Conservation (phyloP, 2,888 invertebrate species). For the Volucella inanis region DNA sequence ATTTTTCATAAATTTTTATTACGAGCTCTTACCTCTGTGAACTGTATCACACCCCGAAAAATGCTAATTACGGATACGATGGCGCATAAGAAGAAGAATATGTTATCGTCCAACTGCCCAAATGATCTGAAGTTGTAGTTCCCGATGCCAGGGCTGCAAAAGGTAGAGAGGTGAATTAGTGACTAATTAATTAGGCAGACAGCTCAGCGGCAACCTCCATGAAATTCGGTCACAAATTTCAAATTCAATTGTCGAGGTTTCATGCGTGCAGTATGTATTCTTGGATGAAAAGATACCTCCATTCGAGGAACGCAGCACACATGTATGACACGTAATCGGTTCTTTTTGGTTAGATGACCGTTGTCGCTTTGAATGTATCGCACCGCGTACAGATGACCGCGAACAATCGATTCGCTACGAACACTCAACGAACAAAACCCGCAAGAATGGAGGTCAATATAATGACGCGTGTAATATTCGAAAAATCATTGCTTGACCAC, state of each 20-base stretch:
- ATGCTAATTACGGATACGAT: slow-evolving; percentile 55
- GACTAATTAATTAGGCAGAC: slow-evolving; percentile 73
- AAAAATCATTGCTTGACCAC: slow-evolving; percentile 71
- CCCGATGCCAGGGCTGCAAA: slow-evolving; percentile 10
- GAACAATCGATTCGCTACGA: slow-evolving; percentile 31
- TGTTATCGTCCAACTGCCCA: neutral
- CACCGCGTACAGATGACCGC: slow-evolving; percentile 65
- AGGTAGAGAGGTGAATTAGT: slow-evolving; percentile 70
- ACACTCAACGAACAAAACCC: slow-evolving; percentile 53
- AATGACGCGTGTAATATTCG: slow-evolving; percentile 75
- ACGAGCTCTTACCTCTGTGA: slow-evolving; percentile 22
- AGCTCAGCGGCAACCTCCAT: slow-evolving; percentile 53
- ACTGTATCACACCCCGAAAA: slow-evolving; percentile 44
- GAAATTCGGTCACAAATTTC: slow-evolving; percentile 70
- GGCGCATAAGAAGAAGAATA: slow-evolving; percentile 46
- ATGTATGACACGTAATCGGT: neutral
- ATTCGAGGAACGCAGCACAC: no score
- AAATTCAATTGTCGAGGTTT: slow-evolving; percentile 58
- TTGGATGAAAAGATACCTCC: no score
- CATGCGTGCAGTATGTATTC: neutral
- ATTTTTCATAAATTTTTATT: slow-evolving; percentile 74
- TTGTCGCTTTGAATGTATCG: slow-evolving; percentile 27
- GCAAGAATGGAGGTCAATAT: slow-evolving; percentile 69
- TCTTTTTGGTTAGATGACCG: slow-evolving; percentile 46
- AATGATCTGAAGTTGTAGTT: slow-evolving; percentile 2